Conservation (phyloP, 2,888 invertebrate genomes). For the Eupeodes latifasciatus region DNA sequence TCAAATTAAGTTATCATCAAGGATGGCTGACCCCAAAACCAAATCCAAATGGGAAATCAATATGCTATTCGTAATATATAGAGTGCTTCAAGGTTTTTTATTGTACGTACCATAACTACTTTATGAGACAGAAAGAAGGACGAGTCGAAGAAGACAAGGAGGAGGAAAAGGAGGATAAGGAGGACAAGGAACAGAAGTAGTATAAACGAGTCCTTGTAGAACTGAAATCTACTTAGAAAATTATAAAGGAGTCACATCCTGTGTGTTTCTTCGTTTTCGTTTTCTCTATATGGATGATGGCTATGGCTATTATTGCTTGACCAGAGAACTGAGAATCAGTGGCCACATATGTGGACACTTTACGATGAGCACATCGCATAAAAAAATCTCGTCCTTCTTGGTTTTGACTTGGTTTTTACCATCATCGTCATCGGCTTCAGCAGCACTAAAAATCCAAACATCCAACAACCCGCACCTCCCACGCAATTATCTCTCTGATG, state of each 20-base stretch:
- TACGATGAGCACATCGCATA: constrained; percentile 22
- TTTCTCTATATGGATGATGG: constrained; percentile 16
- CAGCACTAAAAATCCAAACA: background rate
- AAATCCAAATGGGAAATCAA: constrained; percentile 68
- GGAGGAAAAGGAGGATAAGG: too few relatives aligned
- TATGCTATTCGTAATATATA: constrained; percentile 10
- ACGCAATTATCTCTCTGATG: background rate
- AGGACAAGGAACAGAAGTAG: too few relatives aligned
- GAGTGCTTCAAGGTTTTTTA: constrained; percentile 3
- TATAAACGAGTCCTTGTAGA: background rate
- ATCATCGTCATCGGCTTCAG: background rate
- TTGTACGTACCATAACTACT: background rate
- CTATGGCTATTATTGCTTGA: constrained; percentile 40
- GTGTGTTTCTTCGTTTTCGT: constrained; percentile 16
- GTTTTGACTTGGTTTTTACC: background rate
- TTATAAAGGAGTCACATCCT: constrained; percentile 57
- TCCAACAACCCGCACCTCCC: background rate
- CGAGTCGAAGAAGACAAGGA: background rate
- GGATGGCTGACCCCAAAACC: constrained; percentile 63
- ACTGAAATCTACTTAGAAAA: constrained; percentile 42
- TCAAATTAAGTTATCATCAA: constrained; percentile 65
- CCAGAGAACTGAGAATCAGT: constrained; percentile 1
- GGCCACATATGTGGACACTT: constrained; percentile 39
- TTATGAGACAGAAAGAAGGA: too few relatives aligned
- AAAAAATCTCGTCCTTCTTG: constrained; percentile 10